Evolutionary conservation across 2,797 vertebrate genomes (phyloP), one percentile per base, ranked within the genome.

Genomic region (Dallia pectoralis): DNA sequence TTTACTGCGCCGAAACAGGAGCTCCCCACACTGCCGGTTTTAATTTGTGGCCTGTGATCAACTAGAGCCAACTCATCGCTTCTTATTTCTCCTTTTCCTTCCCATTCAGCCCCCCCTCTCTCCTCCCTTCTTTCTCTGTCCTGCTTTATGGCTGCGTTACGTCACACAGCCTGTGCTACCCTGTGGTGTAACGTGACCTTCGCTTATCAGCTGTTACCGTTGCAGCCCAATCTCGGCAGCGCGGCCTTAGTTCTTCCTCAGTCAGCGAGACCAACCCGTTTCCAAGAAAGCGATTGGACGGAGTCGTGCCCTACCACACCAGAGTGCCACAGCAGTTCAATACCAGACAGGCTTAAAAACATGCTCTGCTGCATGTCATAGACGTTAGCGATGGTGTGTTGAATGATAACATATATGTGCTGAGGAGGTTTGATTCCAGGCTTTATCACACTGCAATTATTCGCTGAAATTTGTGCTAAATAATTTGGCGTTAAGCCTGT

Each of bases 151-250:
- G 8, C 77, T 47, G 62, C 69, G 76, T 90, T 88, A 82, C 82
- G 77, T 91, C 85, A 81, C 82, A 62, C 76, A 74, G 29, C 6
- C 59, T 18, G 71, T 29, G 84, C 73, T 59, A 14, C 69, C 62
- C 69, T 74, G 77, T 92, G 91, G 90, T 82, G 88, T 85, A 91
- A 91, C 74, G 74, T 80, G 78, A 89, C 88, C 89, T 91, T 83
- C 78, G 78, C 82, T 89, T 89, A 91, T 92, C 88, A 84, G 87
- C 86, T 88, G 82, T 82, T 87, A 84, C 80, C 86, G 85, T 71
- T 19, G 77, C 81, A 77, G 76, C 44, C 68, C 78, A 73, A 80
- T 82, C 85, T 82, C 77, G 0, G 22, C 67, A 49, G 30, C 67
- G 48, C 4, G 27, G 15, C 44, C 27, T 5, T 15, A 47, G 61